Conservation (phyloP, 1,140 invertebrate genomes). For the Heliconius himera region DNA sequence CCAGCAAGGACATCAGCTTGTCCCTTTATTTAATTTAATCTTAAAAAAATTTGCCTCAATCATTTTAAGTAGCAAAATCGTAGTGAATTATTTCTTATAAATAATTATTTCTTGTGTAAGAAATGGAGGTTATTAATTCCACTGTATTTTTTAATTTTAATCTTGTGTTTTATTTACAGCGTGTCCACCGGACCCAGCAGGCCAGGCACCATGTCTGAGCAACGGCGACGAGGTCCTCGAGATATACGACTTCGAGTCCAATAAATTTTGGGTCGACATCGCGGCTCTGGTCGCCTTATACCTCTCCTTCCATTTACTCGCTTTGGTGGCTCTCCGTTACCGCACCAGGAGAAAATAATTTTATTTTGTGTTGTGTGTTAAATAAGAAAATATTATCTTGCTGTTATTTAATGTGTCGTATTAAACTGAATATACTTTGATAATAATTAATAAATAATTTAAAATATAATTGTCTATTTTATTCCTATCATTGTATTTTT, state of each 20-base stretch:
- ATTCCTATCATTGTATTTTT: not conserved
- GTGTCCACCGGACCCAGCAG: conserved; percentile 71
- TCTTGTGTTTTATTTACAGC: conserved; percentile 79
- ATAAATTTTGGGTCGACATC: conserved; percentile 86
- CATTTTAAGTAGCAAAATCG: too few species aligned
- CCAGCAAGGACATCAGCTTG: not conserved
- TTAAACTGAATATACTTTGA: conserved; percentile 10
- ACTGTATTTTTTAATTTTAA: not conserved
- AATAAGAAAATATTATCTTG: conserved; percentile 1
- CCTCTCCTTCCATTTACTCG: conserved; percentile 86
- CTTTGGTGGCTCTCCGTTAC: conserved; percentile 85
- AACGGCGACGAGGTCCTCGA: conserved; percentile 87
- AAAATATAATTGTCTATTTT: not conserved
- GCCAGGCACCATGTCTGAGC: conserved; percentile 85
- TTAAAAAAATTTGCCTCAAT: too few species aligned
- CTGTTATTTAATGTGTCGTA: conserved; percentile 20
- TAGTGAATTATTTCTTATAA: too few species aligned
- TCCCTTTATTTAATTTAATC: too few species aligned
- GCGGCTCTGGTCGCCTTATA: conserved; percentile 85
- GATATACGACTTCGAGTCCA: conserved; percentile 86
- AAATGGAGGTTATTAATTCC: too few species aligned
- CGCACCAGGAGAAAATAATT: conserved; percentile 84
- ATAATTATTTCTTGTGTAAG: too few species aligned
- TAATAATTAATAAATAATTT: not conserved
- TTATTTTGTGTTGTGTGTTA: not conserved